Base-by-base conservation (phyloP, 1,140 invertebrate species). In the Copidosoma floridanum region DNA sequence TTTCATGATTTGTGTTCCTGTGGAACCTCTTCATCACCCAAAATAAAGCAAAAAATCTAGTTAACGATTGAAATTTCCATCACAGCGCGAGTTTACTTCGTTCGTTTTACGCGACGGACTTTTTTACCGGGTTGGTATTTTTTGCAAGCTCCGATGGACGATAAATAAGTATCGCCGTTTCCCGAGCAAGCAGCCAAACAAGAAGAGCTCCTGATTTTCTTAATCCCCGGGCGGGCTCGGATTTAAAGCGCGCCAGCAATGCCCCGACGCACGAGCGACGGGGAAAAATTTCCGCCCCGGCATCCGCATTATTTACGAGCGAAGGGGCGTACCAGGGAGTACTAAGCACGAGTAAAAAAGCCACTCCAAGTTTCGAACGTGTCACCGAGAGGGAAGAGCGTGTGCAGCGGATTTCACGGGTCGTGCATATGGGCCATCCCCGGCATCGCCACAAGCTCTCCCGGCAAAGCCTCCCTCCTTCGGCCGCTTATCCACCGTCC, bases 361-460 rank as follows among this genome's bases (percentile, higher is more conserved):
- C 61, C 55, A 35, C 14, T 41, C 35, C n/a, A 66, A 66, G 18
- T 44, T 37, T 29, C 14, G 21, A 20, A n/a, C n/a, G n/a, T n/a
- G n/a, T n/a, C 48, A 21, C 29, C 35, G 35, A 40, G 47, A 43
- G 35, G 38, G 51, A 23, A 27, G 14, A 12, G 37, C 65, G 51
- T 16, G 54, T 44, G 50, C 38, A 68, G 64, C 69, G 63, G 48
- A 38, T 51, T 51, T 32, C 48, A 37, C 52, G 29, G 20, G 12
- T 57, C 2, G 21, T 46, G 70, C 67, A 72, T 66, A 65, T 63
- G 56, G 29, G 37, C 1, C 20, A 52, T 7, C 18, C 37, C 38
- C 58, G 27, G 41, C 35, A 50, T 27, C 54, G 23, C 41, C 52
- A 12, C 32, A 50, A 57, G 35, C 59, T 66, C 63, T n/a, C 62